Conservation (phyloP, 2,113 vertebrate genomes). For the Silurus glanis region DNA sequence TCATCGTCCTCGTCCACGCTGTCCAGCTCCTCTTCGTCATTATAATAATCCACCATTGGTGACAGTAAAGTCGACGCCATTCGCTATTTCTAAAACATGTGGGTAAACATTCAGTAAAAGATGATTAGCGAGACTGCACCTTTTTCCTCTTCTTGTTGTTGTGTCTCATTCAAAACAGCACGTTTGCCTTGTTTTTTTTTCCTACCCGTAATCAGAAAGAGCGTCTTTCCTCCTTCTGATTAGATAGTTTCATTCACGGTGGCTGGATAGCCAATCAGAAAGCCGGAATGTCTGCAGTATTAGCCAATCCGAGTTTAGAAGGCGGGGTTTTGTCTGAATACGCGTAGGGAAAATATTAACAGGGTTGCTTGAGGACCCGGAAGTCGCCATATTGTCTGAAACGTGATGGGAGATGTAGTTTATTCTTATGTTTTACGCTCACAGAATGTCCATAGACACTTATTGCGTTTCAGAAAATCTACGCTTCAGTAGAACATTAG, state of each 20-base stretch:
- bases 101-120: neutral
- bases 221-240: constrained; percentile 15
- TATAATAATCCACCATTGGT: constrained; percentile 86
- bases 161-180: constrained; percentile 33
- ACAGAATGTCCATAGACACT: no score
- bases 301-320: neutral
- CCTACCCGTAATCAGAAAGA: constrained; percentile 5
- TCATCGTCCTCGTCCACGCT: constrained; percentile 94
- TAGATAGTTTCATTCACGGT: neutral
- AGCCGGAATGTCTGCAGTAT: neutral
- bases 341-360: neutral
- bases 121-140: neutral
- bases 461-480: no score
- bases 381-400: neutral
- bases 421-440: no score
- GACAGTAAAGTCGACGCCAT: constrained; percentile 88
- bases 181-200: neutral
- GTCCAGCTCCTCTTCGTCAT: constrained; percentile 90
- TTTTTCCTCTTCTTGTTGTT: neutral
- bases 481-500: no score
- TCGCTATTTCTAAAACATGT: constrained; percentile 55
- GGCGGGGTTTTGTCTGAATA: neutral
- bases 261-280: neutral
- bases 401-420: constrained; percentile 37
- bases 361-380: neutral